Evolutionary conservation across 2,888 invertebrate genomes (phyloP).

Genomic region (Zygothrica quintamaculata): DNA sequence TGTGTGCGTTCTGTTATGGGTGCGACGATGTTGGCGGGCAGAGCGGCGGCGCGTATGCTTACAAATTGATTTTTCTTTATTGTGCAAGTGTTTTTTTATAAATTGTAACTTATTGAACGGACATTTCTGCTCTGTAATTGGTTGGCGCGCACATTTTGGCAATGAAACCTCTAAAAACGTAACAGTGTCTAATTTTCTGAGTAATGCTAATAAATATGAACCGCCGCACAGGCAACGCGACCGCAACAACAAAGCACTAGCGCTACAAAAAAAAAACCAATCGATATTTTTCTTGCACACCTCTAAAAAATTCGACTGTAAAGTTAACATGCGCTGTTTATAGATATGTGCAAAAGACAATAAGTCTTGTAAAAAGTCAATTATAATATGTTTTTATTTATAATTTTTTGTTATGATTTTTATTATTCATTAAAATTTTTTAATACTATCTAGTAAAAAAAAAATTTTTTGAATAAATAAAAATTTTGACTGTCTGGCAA

Average conservation of each 20-base stretch:
- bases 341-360: too few relatives aligned
- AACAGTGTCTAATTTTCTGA: conserved; percentile 47
- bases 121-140: conserved; percentile 14
- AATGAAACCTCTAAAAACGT: conserved; percentile 34
- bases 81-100: conserved; percentile 28
- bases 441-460: too few relatives aligned
- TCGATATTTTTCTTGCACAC: conserved; percentile 28
- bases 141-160: conserved; percentile 48
- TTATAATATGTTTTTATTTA: too few relatives aligned
- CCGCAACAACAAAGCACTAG: conserved; percentile 40
- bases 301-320: conserved; percentile 13
- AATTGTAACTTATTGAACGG: conserved; percentile 19
- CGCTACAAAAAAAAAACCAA: conserved; percentile 14
- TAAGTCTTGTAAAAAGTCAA: too few relatives aligned
- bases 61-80: conserved; percentile 44
- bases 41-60: conserved; percentile 41
- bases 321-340: conserved; percentile 22
- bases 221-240: conserved; percentile 45
- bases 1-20: conserved; percentile 23
- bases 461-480: background rate
- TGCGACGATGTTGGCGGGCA: conserved; percentile 20
- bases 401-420: too few relatives aligned
- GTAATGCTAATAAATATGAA: conserved; percentile 40
- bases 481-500: background rate
- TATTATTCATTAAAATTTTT: too few relatives aligned